phyloP scores from a whole-genome alignment of 2,797 vertebrate genomes.

The Graptemys geographica region DNA sequence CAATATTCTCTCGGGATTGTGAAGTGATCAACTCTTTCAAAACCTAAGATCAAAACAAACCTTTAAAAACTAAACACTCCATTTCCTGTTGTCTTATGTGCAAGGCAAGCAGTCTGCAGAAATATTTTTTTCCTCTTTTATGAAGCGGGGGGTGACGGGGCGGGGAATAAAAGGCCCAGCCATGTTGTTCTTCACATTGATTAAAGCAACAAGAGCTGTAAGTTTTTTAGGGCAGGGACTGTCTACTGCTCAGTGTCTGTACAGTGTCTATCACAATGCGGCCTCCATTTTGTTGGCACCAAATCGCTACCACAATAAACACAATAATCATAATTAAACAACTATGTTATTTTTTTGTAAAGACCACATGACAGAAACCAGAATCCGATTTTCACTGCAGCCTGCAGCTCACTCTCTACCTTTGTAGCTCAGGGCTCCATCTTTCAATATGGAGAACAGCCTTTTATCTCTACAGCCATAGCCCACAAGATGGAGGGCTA shows the following conservation, averaged over 20 bases:
- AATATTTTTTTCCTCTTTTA: neutral
- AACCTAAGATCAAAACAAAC: conserved; percentile 46
- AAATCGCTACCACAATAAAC: accelerated
- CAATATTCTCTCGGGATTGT: conserved; percentile 46
- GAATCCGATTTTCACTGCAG: neutral
- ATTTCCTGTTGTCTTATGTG: neutral
- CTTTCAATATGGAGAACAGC: neutral
- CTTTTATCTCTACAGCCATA: neutral
- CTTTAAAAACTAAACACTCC: conserved; percentile 56
- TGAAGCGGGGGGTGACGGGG: neutral
- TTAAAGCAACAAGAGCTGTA: neutral
- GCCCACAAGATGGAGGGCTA: accelerated
- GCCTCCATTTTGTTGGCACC: accelerated
- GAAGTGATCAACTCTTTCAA: conserved; percentile 58
- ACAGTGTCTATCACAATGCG: neutral
- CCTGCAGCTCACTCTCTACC: neutral
- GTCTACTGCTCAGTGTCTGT: neutral
- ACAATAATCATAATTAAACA: neutral
- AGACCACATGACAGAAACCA: accelerated
- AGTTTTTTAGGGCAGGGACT: neutral
- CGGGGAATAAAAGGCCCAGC: neutral
- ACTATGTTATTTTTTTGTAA: neutral
- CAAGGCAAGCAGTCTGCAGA: conserved; percentile 27
- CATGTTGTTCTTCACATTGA: neutral
- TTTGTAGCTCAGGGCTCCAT: neutral